A percentile compares a stretch with the other conserved stretches of the same genome.
phyloP scores from a whole-genome alignment of 2,113 vertebrate species.

The Misgurnus mizolepis region DNA sequence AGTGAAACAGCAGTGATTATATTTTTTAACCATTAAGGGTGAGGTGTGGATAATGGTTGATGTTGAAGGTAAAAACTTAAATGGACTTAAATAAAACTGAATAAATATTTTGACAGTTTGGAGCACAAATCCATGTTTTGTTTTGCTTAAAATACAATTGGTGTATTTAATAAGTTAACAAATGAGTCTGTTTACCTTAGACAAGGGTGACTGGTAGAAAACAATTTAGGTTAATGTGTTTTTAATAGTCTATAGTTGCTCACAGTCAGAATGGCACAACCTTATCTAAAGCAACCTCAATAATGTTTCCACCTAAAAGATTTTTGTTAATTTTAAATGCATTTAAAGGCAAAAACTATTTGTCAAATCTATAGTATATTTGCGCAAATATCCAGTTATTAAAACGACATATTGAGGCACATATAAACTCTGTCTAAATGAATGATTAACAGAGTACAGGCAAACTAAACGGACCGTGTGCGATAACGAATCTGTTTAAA shows the following conservation, averaged over 20 bases:
- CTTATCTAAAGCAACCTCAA: background rate
- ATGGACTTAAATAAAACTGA: too few species aligned
- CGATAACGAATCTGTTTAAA: slow-evolving; percentile 4
- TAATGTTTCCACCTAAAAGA: background rate
- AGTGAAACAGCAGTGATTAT: background rate
- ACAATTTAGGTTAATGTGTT: background rate
- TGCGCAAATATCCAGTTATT: background rate
- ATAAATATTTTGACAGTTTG: too few species aligned
- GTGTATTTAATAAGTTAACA: background rate
- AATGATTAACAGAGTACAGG: slow-evolving; percentile 48
- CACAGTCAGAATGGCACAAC: too few species aligned
- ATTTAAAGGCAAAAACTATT: background rate
- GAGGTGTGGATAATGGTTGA: background rate
- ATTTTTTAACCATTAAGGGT: too few species aligned
- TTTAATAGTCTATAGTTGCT: background rate
- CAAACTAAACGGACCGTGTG: slow-evolving; percentile 19
- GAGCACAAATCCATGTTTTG: background rate
- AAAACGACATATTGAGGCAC: background rate
- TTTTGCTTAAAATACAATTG: background rate
- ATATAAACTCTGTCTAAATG: slow-evolving; percentile 1
- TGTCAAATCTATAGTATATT: background rate
- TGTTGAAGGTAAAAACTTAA: background rate
- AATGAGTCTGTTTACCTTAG: background rate
- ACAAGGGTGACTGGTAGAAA: background rate
- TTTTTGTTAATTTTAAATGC: background rate